Evolutionary conservation across 1,140 invertebrate species (phyloP), one percentile per base, ranked within the genome.

Genomic region (Drosophila tropicalis): DNA sequence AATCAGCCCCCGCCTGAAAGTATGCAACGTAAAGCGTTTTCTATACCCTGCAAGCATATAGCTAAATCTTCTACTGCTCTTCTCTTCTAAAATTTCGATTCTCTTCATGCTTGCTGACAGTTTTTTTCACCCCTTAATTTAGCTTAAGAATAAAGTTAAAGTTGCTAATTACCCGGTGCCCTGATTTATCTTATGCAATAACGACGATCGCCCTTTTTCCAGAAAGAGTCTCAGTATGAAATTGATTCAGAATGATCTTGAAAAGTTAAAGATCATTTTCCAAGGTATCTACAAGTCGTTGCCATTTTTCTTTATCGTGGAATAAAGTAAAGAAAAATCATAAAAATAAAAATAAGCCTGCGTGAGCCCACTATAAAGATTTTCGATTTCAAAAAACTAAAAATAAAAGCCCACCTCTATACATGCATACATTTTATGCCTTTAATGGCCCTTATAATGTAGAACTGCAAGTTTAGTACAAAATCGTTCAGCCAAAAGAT

Each of bases 361-460:
- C 79, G 76, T 83, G 82, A 83, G 74, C 69, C 76, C 75, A 78
- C 71, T 74, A 74, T 77, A 78, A 78, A 76, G 69, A 62, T 76
- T 72, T 65, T 54, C 44, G 44, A 51, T 51, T 22, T 22, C 6
- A 36, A 51, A 51, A 39, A 51, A 39, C 32, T 56, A 58, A 58
- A 58, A 39, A 58, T 39, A 58, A 36, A 13, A 15, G 32, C 32
- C 25, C 7, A 39, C 55, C 29, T 36, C 9, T 9, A 57, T 29
- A 34, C n/a, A 55, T 3, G n/a, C 15, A 36, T 3, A 56, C 0
- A 34, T 32, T 34, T 32, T 56, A 34, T n/a, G 29, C 55, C 15
- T 9, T 13, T 3, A 29, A 29, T 29, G 29, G 29, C 5, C 29
- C 29, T 29, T 29, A 29, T 29, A 29, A 29, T 29, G 29, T 29